Conservation (phyloP, 2,113 vertebrate species). For the Mustelus asterias region DNA sequence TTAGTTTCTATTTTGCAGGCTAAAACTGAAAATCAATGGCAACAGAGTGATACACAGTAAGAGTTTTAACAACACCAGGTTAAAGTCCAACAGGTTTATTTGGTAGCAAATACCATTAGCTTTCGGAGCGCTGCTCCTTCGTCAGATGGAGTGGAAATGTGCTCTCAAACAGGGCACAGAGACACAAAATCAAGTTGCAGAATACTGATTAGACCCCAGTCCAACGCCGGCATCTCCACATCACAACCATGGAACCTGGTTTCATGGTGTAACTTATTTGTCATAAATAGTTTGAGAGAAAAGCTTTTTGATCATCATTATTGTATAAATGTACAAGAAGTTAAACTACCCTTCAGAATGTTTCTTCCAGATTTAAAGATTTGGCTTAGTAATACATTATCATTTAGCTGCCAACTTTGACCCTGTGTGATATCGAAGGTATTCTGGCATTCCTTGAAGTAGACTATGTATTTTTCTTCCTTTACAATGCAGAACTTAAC, state of each 20-base stretch:
- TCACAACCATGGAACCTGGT: background rate
- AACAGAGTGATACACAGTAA: background rate
- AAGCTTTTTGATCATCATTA: background rate
- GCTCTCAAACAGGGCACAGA: no score
- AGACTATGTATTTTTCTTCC: background rate
- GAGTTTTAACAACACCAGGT: no score
- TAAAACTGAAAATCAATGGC: background rate
- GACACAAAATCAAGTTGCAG: no score
- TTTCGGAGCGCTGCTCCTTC: no score
- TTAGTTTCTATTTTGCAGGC: background rate
- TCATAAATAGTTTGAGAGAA: background rate
- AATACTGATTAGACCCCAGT: no score
- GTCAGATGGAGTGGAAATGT: no score
- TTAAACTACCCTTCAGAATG: background rate
- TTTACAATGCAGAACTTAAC: background rate
- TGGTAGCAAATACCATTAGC: no score
- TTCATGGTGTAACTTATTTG: background rate
- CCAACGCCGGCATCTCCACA: no score
- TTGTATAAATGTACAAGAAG: background rate
- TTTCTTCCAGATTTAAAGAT: background rate
- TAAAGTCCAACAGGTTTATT: no score
- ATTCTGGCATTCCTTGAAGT: background rate
- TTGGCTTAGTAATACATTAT: background rate
- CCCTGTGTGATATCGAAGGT: background rate
- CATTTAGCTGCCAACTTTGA: background rate